Evolutionary conservation across 2,797 vertebrate species (phyloP).

Genomic region (Triplophysa bombifrons): DNA sequence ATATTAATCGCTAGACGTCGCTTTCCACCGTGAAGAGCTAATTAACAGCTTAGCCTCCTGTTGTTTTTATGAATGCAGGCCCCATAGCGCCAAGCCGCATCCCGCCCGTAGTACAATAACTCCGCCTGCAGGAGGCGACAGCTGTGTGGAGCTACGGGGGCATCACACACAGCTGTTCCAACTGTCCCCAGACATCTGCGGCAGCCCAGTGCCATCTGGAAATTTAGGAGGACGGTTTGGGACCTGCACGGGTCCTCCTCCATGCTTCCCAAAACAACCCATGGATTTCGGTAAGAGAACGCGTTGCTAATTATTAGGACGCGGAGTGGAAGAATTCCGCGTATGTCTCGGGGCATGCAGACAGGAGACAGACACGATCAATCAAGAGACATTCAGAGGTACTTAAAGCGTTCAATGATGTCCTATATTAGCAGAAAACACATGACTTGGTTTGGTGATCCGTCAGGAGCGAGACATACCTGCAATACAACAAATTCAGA

Average conservation of each 20-base stretch:
- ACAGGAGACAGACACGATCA: constrained; percentile 56
- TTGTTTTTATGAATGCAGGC: constrained; percentile 79
- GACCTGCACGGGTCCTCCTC: constrained; percentile 66
- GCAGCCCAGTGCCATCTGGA: constrained; percentile 73
- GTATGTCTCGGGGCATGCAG: constrained; percentile 59
- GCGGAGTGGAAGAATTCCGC: constrained; percentile 51
- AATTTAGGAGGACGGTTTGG: constrained; percentile 69
- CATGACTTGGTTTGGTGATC: constrained; percentile 31
- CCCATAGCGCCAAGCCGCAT: constrained; percentile 62
- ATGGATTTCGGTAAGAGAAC: constrained; percentile 66
- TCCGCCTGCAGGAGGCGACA: constrained; percentile 79
- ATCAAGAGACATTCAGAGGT: constrained; percentile 52
- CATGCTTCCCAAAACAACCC: constrained; percentile 63
- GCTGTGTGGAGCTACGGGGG: constrained; percentile 67
- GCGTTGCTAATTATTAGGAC: constrained; percentile 67
- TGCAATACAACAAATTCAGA: constrained; percentile 1
- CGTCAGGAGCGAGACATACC: constrained; percentile 1
- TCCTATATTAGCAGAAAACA: constrained; percentile 46
- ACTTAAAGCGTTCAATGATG: constrained; percentile 54
- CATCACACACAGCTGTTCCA: constrained; percentile 70
- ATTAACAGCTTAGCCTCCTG: constrained; percentile 84
- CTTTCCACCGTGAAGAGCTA: constrained; percentile 76
- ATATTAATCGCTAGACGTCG: constrained; percentile 75
- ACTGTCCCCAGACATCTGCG: constrained; percentile 72
- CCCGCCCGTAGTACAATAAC: constrained; percentile 73